Conservation (phyloP, 1,140 invertebrate genomes). For the Pollicipes pollicipes region DNA sequence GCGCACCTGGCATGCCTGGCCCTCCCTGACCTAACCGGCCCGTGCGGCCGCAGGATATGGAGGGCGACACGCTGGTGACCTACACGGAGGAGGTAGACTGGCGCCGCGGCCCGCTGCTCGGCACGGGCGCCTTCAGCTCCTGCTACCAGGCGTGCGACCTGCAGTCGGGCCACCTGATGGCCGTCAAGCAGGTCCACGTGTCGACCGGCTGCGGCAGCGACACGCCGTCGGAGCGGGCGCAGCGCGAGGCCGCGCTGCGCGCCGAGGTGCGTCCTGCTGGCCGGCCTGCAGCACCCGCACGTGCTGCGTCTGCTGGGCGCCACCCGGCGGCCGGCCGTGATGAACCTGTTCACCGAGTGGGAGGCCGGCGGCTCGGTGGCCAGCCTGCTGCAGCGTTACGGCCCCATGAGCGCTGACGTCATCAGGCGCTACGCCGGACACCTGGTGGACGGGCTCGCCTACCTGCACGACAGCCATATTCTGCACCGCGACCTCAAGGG, state of each 20-base stretch:
- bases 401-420: slow-evolving; percentile 30
- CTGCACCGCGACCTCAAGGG: slow-evolving; percentile 35
- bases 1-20: too few species aligned
- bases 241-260: slow-evolving; percentile 30
- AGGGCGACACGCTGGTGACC: slow-evolving; percentile 14
- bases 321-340: slow-evolving; percentile 28
- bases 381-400: slow-evolving; percentile 29
- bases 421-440: slow-evolving; percentile 29
- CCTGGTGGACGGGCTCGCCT: slow-evolving; percentile 30
- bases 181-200: slow-evolving; percentile 34
- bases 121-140: slow-evolving; percentile 33
- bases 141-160: slow-evolving; percentile 34
- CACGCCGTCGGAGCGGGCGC: too few species aligned
- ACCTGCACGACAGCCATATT: slow-evolving; percentile 34
- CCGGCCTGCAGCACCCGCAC: slow-evolving; percentile 30
- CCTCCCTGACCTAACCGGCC: too few species aligned
- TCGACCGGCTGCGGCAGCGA: slow-evolving; percentile 31
- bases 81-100: slow-evolving; percentile 25
- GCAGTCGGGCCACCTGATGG: slow-evolving; percentile 33
- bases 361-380: slow-evolving; percentile 34
- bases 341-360: slow-evolving; percentile 37
- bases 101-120: slow-evolving; percentile 29
- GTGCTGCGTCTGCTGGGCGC: slow-evolving; percentile 32
- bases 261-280: slow-evolving; percentile 34
- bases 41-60: slow-evolving; percentile 13